phyloP scores from a whole-genome alignment of 2,888 invertebrate genomes.

The Bombylius major region DNA sequence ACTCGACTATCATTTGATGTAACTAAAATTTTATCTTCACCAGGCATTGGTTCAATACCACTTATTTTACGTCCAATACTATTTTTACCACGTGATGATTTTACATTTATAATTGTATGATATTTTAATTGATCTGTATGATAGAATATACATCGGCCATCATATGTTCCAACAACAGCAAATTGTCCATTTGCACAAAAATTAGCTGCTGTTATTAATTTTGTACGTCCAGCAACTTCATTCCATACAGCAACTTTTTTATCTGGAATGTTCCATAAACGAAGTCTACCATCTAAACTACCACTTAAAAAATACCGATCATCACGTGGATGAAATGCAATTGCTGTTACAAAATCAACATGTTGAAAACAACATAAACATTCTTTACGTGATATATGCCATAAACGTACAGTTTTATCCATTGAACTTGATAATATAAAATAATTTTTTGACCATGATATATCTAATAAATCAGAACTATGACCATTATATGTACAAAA shows the following conservation, averaged over 20 bases:
- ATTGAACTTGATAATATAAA: conserved; percentile 95
- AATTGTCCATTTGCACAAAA: conserved; percentile 97
- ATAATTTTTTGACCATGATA: conserved; percentile 98
- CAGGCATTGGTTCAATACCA: conserved; percentile 92
- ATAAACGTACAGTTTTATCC: conserved; percentile 94
- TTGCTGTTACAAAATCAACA: conserved; percentile 97
- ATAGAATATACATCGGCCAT: conserved; percentile 97
- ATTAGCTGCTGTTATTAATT: conserved; percentile 91
- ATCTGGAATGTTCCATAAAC: conserved; percentile 99
- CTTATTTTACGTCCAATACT: conserved; percentile 90
- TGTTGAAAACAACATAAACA: conserved; percentile 98
- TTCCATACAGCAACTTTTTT: conserved; percentile 98
- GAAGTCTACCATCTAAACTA: conserved; percentile 90
- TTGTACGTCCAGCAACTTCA: conserved; percentile 88
- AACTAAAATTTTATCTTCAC: conserved; percentile 89
- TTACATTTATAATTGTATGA: conserved; percentile 93
- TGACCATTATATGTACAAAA: conserved; percentile 92
- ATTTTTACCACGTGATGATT: conserved; percentile 91
- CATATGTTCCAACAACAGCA: conserved; percentile 96
- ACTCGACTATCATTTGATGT: conserved; percentile 97
- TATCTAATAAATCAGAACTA: conserved; percentile 89
- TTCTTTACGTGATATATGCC: conserved; percentile 95
- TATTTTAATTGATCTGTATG: conserved; percentile 96
- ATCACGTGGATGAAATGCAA: conserved; percentile 92
- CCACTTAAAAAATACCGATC: conserved; percentile 89